phyloP scores from a whole-genome alignment of 2,888 invertebrate genomes.

The Microplitis deprimator region DNA sequence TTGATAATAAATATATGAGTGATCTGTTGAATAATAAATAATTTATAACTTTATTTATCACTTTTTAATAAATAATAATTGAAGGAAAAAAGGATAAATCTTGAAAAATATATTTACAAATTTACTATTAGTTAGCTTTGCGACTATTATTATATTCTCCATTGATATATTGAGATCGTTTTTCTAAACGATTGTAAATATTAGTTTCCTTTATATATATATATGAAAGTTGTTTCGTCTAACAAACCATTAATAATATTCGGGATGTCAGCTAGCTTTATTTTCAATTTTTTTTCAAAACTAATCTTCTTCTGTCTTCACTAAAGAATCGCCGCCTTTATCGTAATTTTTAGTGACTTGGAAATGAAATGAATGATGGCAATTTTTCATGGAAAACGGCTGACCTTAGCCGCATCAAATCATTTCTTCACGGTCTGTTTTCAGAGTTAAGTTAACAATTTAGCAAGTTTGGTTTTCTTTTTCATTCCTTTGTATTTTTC shows the following conservation, averaged over 20 bases:
- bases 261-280: neutral
- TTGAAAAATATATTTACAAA: too few relatives aligned
- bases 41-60: too few relatives aligned
- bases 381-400: constrained; percentile 53
- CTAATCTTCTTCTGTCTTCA: constrained; percentile 20
- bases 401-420: constrained; percentile 8
- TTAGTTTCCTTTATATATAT: neutral
- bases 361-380: constrained; percentile 59
- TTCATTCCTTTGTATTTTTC: neutral
- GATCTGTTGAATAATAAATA: too few relatives aligned
- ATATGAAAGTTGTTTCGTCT: neutral
- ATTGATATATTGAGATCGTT: neutral
- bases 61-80: too few relatives aligned
- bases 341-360: constrained; percentile 23
- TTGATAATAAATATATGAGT: too few relatives aligned
- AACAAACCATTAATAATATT: constrained; percentile 9
- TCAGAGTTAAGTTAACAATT: constrained; percentile 6
- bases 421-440: constrained; percentile 4
- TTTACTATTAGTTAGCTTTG: too few relatives aligned
- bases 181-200: neutral
- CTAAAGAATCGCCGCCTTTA: constrained; percentile 11
- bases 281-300: constrained; percentile 5
- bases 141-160: neutral
- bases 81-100: too few relatives aligned
- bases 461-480: constrained; percentile 12